Conservation (phyloP, 2,888 invertebrate species). For the Andrena praecox region DNA sequence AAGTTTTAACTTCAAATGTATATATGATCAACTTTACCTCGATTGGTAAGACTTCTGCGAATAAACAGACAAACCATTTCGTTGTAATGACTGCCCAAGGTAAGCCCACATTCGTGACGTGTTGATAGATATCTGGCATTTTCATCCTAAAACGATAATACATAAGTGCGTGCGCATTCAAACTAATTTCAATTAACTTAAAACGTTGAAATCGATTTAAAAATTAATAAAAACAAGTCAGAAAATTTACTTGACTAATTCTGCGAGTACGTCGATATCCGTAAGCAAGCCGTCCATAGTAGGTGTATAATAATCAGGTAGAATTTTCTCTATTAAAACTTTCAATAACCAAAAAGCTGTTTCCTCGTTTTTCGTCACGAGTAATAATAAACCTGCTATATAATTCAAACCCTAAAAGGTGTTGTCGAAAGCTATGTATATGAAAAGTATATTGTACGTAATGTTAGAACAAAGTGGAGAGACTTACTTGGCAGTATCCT, state of each 20-base stretch:
- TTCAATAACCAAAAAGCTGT: constrained; percentile 97
- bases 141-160: constrained; percentile 87
- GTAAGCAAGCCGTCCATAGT: constrained; percentile 95
- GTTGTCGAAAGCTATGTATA: not conserved
- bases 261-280: constrained; percentile 95
- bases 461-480: constrained; percentile 24
- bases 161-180: too few species aligned
- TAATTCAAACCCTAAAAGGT: constrained; percentile 93
- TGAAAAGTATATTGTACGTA: constrained; percentile 3
- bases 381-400: constrained; percentile 93
- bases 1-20: constrained; percentile 19
- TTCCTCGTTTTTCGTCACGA: constrained; percentile 96
- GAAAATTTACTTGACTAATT: constrained; percentile 88
- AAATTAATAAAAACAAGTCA: not conserved
- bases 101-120: constrained; percentile 92
- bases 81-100: constrained; percentile 96
- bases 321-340: constrained; percentile 93
- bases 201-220: not conserved
- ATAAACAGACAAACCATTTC: constrained; percentile 98
- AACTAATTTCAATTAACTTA: not conserved
- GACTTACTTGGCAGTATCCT: constrained; percentile 93
- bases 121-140: constrained; percentile 92
- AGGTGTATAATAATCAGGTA: constrained; percentile 95
- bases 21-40: constrained; percentile 86
- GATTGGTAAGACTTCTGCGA: constrained; percentile 96